Conservation (phyloP, 2,113 vertebrate genomes). For the Thunnus maccoyii region DNA sequence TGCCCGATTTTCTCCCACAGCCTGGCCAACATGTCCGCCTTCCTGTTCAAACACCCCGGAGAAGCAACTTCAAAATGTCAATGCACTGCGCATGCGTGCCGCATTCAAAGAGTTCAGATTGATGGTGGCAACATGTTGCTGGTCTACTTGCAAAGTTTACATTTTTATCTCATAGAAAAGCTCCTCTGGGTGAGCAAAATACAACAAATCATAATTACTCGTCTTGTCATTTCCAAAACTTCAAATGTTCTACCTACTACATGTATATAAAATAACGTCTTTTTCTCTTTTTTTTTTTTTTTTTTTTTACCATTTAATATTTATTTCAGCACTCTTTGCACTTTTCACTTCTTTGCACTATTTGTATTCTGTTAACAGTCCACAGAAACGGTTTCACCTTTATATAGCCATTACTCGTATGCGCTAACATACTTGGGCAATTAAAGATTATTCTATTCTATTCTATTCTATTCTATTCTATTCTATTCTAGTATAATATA, state of each 20-base stretch:
- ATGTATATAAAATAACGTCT: too few relatives aligned
- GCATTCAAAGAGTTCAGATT: conserved; percentile 46
- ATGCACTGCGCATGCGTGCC: conserved; percentile 80
- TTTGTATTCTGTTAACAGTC: too few relatives aligned
- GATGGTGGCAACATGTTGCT: conserved; percentile 61
- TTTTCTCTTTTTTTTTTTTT: too few relatives aligned
- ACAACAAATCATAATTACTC: not conserved
- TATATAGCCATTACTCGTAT: too few relatives aligned
- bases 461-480: not conserved
- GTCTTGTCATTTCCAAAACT: too few relatives aligned
- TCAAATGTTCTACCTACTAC: too few relatives aligned
- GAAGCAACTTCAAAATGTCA: conserved; percentile 76
- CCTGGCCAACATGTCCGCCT: conserved; percentile 94
- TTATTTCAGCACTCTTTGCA: too few relatives aligned
- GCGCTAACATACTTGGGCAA: too few relatives aligned
- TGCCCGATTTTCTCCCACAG: conserved; percentile 83
- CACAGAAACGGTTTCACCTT: too few relatives aligned
- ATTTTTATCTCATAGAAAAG: not conserved
- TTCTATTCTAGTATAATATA: too few relatives aligned
- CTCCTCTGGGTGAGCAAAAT: not conserved
- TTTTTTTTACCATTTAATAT: too few relatives aligned
- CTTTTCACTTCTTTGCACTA: too few relatives aligned
- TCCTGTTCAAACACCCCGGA: conserved; percentile 92
- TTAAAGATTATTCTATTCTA: not conserved
- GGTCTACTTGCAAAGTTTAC: not conserved